Base-by-base conservation (phyloP, 30 jellyfish, hydroid and myxozoan genomes). In the Aurelia aurita complex sp. Pacific region DNA sequence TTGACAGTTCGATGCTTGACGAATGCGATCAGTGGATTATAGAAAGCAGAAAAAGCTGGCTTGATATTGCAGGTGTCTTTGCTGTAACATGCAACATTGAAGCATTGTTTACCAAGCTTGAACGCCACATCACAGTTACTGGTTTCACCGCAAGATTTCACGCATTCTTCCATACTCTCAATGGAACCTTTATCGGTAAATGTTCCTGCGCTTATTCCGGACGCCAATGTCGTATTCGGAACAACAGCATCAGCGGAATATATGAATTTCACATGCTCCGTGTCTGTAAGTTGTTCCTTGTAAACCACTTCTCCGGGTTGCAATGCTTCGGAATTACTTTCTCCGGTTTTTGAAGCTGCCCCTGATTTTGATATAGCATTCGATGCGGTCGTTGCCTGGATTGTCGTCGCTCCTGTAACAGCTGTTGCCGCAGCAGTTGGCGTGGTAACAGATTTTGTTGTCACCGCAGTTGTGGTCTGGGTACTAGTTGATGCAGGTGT, bases 91-190 rank as follows among this genome's bases (percentile, higher is more conserved):
- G 91, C 96, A 4, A 94, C 97, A 46, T 83, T 76, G 73, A 94
- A 94, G 60, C 98, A 94, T 73, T 94, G 98, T 59, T 91, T 82
- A n/a, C 98, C 96, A n/a, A 94, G 91, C 76, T 89, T 83, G 83
- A 94, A 94, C 10, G 98, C 98, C 10, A 94, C 91, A 83, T 94
- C 89, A 69, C 98, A 94, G 74, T 88, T 81, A 51, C 81, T 71
- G 0, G 93, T 67, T 57, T 82, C 96, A 8, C 98, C 98, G 67
- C 98, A 94, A 3, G 94, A 70, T 46, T 85, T 78, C 18, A 94
- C 87, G 59, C 98, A 94, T 29, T 94, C 97, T n/a, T 82, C 90
- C 93, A 94, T 88, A 15, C 67, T 82, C 79, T 82, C 96, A 54
- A 94, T 66, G 9, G 84, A 68, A 4, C 98, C 98, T 66, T 88